These are phyloP conservation scores for Drosophila maculinotata DNA, from an alignment of 2,888 invertebrate species.

Conservation along the genomic window DNA sequence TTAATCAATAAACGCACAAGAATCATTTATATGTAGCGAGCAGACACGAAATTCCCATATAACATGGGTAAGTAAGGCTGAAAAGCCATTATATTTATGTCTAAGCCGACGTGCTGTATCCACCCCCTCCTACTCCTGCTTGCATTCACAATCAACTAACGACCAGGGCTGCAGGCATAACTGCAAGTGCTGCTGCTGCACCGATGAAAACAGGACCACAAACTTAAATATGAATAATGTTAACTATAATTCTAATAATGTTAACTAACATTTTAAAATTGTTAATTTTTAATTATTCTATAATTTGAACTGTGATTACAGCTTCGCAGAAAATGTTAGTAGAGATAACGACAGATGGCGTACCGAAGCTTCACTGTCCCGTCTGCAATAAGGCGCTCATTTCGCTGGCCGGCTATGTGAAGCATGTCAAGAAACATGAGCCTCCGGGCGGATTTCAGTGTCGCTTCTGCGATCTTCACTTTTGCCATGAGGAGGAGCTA, in stretches of 20 bases:
- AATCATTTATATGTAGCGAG: conserved; percentile 34
- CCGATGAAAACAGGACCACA: background rate
- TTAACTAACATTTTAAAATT: background rate
- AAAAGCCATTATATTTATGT: conserved; percentile 30
- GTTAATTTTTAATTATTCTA: too few species aligned
- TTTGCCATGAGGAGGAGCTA: conserved; percentile 78
- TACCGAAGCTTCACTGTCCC: conserved; percentile 83
- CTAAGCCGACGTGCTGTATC: conserved; percentile 31
- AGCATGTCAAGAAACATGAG: conserved; percentile 84
- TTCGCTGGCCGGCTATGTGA: conserved; percentile 82
- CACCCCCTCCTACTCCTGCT: conserved; percentile 14
- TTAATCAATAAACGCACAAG: background rate
- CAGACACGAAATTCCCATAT: background rate
- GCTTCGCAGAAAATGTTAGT: conserved; percentile 78
- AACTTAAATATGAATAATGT: background rate
- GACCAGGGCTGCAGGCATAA: conserved; percentile 36
- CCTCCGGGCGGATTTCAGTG: conserved; percentile 84
- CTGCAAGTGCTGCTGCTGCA: conserved; percentile 11
- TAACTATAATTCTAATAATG: background rate
- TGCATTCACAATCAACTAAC: conserved; percentile 23
- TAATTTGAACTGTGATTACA: conserved; percentile 11
- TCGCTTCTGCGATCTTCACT: conserved; percentile 82
- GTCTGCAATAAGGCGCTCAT: conserved; percentile 82
- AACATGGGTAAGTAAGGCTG: conserved; percentile 45
- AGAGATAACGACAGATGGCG: conserved; percentile 82